These are phyloP conservation scores for Tragopan temminckii DNA, from an alignment of 2,797 vertebrate species.

Conservation along the genomic window DNA sequence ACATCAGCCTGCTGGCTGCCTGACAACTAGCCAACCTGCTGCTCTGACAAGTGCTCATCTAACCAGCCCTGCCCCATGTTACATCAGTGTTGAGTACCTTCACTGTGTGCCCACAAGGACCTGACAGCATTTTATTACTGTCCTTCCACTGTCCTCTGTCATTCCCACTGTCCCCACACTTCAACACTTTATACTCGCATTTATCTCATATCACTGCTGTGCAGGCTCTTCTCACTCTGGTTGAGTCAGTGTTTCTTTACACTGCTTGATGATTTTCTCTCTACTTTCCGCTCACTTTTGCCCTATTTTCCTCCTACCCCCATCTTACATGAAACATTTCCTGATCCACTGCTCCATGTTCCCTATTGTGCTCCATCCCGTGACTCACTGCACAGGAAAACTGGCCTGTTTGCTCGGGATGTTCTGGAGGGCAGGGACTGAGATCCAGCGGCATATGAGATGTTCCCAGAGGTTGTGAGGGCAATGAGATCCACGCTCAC, in stretches of 20 bases:
- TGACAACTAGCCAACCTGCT: neutral
- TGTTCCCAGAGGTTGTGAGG: neutral
- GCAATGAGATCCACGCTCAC: neutral
- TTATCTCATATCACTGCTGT: neutral
- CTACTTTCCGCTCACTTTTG: conserved; percentile 26
- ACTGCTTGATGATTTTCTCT: neutral
- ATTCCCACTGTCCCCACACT: neutral
- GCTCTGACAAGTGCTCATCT: neutral
- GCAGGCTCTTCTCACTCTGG: neutral
- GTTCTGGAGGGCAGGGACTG: conserved; percentile 20
- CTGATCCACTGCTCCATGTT: neutral
- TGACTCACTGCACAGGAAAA: conserved; percentile 62
- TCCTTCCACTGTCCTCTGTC: neutral
- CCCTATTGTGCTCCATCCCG: conserved; percentile 32
- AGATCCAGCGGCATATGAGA: neutral
- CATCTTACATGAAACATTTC: conserved; percentile 27
- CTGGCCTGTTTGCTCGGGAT: neutral
- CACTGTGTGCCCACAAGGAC: neutral
- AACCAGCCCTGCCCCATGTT: neutral
- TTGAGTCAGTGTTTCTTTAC: neutral
- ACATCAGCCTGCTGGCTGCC: neutral
- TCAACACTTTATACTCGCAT: neutral
- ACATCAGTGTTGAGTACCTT: neutral
- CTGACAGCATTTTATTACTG: neutral
- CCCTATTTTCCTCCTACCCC: conserved; percentile 12